Evolutionary conservation across 2,888 invertebrate species (phyloP), one percentile per base, ranked within the genome.

Genomic region (Ochropacha duplaris): DNA sequence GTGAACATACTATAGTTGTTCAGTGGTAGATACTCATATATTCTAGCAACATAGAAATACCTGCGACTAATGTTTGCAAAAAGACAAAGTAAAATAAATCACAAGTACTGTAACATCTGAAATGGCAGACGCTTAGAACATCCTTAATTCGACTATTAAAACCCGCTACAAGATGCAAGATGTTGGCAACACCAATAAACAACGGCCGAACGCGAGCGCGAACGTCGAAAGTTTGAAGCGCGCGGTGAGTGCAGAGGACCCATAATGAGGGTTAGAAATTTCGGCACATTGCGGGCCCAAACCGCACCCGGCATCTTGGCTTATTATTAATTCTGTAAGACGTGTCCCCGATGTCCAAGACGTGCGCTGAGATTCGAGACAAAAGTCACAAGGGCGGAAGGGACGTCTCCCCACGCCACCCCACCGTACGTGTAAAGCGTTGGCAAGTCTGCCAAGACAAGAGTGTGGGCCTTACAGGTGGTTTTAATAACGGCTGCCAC

Each of bases 321-420:
- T 93, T 93, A 93, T 93, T 93, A 93, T 93, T 93, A 93, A 93
- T 93, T 93, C 93, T 82, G 91, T 92, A 92, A 93, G 93, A 93
- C 92, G 88, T 92, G 92, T 88, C 91, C 92, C 92, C 93, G 90
- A 93, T 93, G 93, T 93, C 93, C 93, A 90, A 89, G 92, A 93
- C 93, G 93, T 93, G 93, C 82, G 87, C 92, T 65, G 92, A 88
- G 92, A 93, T 91, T 91, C 88, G 86, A 91, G 90, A 90, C 92
- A 92, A 92, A 93, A 93, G 92, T 92, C 91, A 86, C 82, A 78
- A 78, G 86, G 88, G 86, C 86, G 88, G 89, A 90, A 90, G 90
- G 87, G 86, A 78, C 75, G 78, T 77, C 74, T 36, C 76, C 71
- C 71, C 56, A 57, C 68, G 55, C 63, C 64, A 54, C 62, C 63